These are phyloP conservation scores for Oreochromis grahami DNA, from an alignment of 2,797 vertebrate species.

Conservation along the genomic window DNA sequence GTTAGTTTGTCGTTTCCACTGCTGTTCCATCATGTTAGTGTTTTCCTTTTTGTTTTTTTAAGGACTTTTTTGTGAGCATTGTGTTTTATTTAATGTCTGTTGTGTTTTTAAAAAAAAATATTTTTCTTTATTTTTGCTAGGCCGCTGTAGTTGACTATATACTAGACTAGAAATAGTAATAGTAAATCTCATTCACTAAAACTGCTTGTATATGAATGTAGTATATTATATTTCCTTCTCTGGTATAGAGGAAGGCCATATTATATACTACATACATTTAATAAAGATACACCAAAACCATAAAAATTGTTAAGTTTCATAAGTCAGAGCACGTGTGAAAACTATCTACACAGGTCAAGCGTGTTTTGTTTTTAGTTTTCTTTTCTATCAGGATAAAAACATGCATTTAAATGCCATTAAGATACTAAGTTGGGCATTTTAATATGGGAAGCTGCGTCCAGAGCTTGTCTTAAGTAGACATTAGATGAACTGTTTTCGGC, in stretches of 20 bases:
- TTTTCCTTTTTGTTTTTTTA: background rate
- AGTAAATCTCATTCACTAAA: background rate
- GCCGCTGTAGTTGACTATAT: background rate
- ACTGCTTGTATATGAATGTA: background rate
- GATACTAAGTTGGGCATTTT: background rate
- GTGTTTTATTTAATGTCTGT: background rate
- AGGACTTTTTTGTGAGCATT: background rate
- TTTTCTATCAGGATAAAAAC: background rate
- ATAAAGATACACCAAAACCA: background rate
- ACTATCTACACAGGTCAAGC: background rate
- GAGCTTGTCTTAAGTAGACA: rapidly evolving
- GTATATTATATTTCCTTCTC: rapidly evolving
- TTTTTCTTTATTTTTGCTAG: background rate
- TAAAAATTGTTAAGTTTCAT: background rate
- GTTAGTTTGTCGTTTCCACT: background rate
- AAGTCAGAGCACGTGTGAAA: background rate
- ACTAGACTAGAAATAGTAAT: background rate
- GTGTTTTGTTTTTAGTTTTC: background rate
- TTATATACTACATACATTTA: background rate
- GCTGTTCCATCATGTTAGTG: background rate
- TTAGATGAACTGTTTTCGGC: background rate
- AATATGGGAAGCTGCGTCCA: background rate
- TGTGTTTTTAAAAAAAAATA: too few relatives aligned
- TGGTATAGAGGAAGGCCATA: background rate
- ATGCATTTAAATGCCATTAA: background rate